A percentile compares a stretch with the other conserved stretches of the same genome.
These are phyloP conservation scores for Camponotus vicinus DNA, from an alignment of 1,140 invertebrate genomes.

Conservation along the genomic window DNA sequence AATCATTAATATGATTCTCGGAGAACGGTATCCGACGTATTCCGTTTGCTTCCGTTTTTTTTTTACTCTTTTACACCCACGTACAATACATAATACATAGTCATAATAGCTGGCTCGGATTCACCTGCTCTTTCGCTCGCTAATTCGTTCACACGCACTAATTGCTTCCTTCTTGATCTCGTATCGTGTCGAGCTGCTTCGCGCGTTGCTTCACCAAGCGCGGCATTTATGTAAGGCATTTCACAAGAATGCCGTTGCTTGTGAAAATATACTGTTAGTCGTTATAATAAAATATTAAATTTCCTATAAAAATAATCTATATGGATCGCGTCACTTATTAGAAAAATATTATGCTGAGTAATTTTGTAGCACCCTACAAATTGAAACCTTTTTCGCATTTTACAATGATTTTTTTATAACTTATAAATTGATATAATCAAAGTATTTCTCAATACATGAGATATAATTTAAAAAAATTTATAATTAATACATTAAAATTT, in stretches of 20 bases:
- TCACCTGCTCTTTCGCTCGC: slow-evolving; percentile 51
- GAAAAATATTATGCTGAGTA: not conserved
- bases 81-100: slow-evolving; percentile 26
- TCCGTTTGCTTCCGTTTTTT: slow-evolving; percentile 47
- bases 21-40: slow-evolving; percentile 36
- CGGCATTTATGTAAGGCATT: slow-evolving; percentile 6
- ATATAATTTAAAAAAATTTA: not conserved
- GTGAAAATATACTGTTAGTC: not conserved
- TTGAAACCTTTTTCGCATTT: not conserved
- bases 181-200: slow-evolving; percentile 31
- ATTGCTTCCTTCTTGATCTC: slow-evolving; percentile 70
- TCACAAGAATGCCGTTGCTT: slow-evolving; percentile 11
- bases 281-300: slow-evolving; percentile 23
- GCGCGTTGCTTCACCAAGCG: slow-evolving; percentile 12
- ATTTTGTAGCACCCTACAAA: not conserved
- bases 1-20: not conserved
- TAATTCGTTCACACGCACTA: slow-evolving; percentile 74
- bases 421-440: not conserved
- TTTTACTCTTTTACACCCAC: not conserved
- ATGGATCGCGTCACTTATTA: not conserved
- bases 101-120: slow-evolving; percentile 41
- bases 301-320: not conserved
- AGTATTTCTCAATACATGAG: not conserved
- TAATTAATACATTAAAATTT: slow-evolving; percentile 5
- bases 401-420: not conserved